Evolutionary conservation across 2,797 vertebrate genomes (phyloP), one percentile per base, ranked within the genome.

Genomic region (Gobio occitaniae): DNA sequence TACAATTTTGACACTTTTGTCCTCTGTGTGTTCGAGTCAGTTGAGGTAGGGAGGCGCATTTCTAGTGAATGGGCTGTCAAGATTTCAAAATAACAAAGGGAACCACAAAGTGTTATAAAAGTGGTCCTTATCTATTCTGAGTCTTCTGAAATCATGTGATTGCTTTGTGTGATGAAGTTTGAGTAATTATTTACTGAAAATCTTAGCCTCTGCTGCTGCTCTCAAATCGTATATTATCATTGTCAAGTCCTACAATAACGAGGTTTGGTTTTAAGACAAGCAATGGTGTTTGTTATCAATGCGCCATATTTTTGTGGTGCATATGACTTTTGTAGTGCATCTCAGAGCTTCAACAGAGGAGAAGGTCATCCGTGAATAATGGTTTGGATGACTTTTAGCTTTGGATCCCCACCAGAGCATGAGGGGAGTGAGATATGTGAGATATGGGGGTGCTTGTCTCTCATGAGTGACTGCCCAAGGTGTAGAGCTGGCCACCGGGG

Each of bases 341-440:
- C 74, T 36, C 19, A 79, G 75, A 77, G 63, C 44, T 80, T 69
- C 11, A 1, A 10, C 47, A 16, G 15, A 6, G 32, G 63, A 52
- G 47, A 80, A 80, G 48, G 78, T 80, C 65, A 80, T 8, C 48
- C 1, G 9, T 78, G 38, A 63, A 63, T 78, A 78, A 63, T 47
- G 56, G 56, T 47, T 75, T 38, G 48, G 71, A 70, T 75, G 47
- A 76, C 75, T 50, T 69, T 47, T 32, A 70, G 44, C 10, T 50
- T 21, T 17, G 71, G 48, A 29, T 25, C 21, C 54, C 69, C 21
- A 48, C 54, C 44, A 15, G 61, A 70, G 50, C 65, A 54, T 11
- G 66, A 19, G 21, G 21, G 36, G 50, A 5, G 13, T 70, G 29
- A 63, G 4, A 50, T 9, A 32, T 5, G 12, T 17, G 16, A 50